These are phyloP conservation scores for Drosophila lacertosa DNA, from an alignment of 1,140 invertebrate species.

Conservation along the genomic window DNA sequence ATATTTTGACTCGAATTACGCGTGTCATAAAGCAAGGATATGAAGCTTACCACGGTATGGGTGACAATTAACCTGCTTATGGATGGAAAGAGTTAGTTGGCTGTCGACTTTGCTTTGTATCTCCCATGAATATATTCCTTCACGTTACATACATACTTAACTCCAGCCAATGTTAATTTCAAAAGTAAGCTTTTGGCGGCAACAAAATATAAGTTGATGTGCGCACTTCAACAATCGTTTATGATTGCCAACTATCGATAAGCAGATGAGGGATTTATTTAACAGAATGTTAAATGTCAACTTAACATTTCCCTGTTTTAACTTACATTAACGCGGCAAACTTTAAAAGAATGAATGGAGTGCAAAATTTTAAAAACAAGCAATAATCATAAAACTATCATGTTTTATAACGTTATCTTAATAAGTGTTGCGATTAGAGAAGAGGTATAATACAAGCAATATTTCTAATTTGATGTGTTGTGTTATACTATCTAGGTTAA, in stretches of 20 bases:
- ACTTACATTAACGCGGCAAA: background rate
- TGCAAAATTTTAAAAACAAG: no score
- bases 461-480: no score
- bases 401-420: no score
- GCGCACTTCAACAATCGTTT: background rate
- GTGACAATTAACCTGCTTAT: constrained; percentile 39
- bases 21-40: constrained; percentile 79
- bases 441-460: no score
- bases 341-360: background rate
- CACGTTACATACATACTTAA: no score
- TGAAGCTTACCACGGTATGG: constrained; percentile 66
- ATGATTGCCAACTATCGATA: background rate
- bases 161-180: background rate
- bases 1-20: constrained; percentile 83
- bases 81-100: constrained; percentile 21
- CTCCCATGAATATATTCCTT: background rate
- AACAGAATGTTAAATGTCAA: background rate
- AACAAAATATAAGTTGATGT: background rate
- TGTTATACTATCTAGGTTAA: no score
- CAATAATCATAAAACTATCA: no score
- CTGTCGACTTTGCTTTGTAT: background rate
- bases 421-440: no score
- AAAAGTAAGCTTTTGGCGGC: background rate
- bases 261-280: no score
- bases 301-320: background rate